phyloP scores from a whole-genome alignment of 2,888 invertebrate genomes.

The Microctonus hyperodae region DNA sequence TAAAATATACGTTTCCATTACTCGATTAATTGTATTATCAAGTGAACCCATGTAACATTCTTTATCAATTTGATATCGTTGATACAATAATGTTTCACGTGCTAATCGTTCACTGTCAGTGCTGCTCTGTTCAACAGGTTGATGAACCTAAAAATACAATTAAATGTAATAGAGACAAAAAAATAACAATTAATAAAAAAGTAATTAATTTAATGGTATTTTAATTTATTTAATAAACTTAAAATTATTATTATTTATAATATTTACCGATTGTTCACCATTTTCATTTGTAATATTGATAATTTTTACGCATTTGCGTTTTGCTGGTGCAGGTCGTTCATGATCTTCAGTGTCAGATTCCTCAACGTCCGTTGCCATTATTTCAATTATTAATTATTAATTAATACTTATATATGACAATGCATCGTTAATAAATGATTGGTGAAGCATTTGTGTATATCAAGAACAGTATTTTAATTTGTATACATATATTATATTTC shows the following conservation, averaged over 20 bases:
- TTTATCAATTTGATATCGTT: constrained; percentile 72
- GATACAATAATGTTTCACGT: constrained; percentile 67
- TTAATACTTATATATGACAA: background rate
- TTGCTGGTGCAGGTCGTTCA: constrained; percentile 54
- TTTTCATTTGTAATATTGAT: constrained; percentile 25
- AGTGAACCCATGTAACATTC: constrained; percentile 65
- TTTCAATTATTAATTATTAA: constrained; percentile 9
- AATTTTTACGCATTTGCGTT: constrained; percentile 49
- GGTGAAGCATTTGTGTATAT: background rate
- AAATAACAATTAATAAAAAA: background rate
- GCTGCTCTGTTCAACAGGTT: constrained; percentile 7
- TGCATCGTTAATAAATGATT: background rate
- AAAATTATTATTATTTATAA: background rate
- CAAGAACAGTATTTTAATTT: background rate
- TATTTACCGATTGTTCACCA: constrained; percentile 27
- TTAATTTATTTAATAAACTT: background rate
- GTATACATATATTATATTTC: background rate
- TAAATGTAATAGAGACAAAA: background rate
- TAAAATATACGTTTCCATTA: constrained; percentile 70
- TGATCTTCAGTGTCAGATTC: constrained; percentile 58
- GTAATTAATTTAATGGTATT: background rate
- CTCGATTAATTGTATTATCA: constrained; percentile 74
- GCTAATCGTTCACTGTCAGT: constrained; percentile 48
- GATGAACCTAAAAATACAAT: constrained; percentile 16
- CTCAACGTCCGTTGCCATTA: constrained; percentile 59